phyloP scores from a whole-genome alignment of 2,113 vertebrate genomes.

The Hemibagrus wyckioides region DNA sequence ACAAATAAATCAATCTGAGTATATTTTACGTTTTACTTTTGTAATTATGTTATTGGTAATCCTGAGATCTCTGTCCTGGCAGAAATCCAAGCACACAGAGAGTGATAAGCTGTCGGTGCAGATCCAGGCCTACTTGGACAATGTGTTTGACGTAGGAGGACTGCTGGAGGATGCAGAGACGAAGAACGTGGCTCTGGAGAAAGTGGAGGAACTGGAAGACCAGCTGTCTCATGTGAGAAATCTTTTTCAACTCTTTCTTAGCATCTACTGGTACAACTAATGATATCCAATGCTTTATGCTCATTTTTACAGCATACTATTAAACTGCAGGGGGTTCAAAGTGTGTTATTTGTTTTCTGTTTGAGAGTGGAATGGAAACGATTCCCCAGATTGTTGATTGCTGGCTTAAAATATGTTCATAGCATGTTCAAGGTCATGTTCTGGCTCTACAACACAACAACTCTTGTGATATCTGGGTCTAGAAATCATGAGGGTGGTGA shows the following conservation, averaged over 20 bases:
- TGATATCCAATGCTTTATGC: neutral
- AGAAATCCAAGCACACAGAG: conserved; percentile 96
- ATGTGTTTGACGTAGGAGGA: conserved; percentile 96
- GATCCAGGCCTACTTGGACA: conserved; percentile 97
- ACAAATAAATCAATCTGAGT: neutral
- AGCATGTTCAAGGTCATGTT: conserved; percentile 65
- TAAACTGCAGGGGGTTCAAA: neutral
- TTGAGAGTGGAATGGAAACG: conserved; percentile 51
- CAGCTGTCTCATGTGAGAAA: conserved; percentile 91
- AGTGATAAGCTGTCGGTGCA: conserved; percentile 97
- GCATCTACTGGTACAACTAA: neutral
- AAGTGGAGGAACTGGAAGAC: conserved; percentile 96
- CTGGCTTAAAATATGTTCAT: conserved; percentile 62
- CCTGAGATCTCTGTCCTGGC: conserved; percentile 17
- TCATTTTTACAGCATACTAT: neutral
- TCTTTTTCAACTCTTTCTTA: neutral
- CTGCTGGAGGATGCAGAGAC: conserved; percentile 95
- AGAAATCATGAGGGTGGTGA: conserved; percentile 65
- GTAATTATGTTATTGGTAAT: neutral
- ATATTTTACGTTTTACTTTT: neutral
- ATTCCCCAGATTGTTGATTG: conserved; percentile 63
- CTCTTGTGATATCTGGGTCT: conserved; percentile 55
- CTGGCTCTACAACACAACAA: conserved; percentile 62
- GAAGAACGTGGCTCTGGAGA: conserved; percentile 96
- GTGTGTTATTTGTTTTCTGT: neutral